Conservation (phyloP, 2,797 vertebrate species). For the Poeciliopsis gracilis region DNA sequence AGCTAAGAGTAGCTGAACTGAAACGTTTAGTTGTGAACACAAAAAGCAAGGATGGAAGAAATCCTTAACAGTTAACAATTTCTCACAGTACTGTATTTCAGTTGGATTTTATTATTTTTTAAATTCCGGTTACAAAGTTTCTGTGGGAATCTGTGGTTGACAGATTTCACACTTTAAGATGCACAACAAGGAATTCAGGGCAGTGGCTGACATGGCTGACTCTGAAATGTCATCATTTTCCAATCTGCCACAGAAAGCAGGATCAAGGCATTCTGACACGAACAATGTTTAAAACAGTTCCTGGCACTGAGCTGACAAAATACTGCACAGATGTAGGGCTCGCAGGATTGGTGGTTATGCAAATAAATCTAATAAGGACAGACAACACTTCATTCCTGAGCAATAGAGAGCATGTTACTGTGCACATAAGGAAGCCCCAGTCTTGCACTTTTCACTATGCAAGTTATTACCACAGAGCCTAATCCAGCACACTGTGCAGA, state of each 20-base stretch:
- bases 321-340: not conserved
- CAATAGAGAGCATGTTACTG: constrained; percentile 23
- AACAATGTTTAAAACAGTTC: constrained; percentile 45
- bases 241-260: constrained; percentile 1
- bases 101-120: not conserved
- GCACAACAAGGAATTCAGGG: not conserved
- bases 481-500: constrained; percentile 55
- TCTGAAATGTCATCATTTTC: not conserved
- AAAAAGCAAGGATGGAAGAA: not conserved
- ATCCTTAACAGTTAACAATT: not conserved
- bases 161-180: not conserved
- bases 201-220: not conserved
- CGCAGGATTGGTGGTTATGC: not conserved
- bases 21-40: not conserved
- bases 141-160: not conserved
- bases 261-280: constrained; percentile 43
- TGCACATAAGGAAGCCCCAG: constrained; percentile 35
- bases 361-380: constrained; percentile 7
- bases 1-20: not conserved
- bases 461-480: constrained; percentile 64
- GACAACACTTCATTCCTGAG: constrained; percentile 2
- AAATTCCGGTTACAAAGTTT: not conserved
- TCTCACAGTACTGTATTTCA: not conserved
- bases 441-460: constrained; percentile 53
- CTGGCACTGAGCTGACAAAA: constrained; percentile 21